Conservation (phyloP, 2,797 vertebrate genomes). For the Pterois miles region DNA sequence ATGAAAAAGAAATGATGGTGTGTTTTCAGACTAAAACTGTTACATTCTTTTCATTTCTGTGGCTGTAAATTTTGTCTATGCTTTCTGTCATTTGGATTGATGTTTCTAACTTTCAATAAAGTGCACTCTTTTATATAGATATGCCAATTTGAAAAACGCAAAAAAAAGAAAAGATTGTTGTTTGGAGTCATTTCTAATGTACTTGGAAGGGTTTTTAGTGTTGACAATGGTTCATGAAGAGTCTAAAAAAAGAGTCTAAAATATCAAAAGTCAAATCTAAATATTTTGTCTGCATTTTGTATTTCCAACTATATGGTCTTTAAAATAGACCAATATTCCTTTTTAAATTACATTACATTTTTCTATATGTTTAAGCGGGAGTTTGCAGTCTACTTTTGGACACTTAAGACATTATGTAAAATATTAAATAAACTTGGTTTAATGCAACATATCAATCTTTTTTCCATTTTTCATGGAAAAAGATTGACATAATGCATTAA, state of each 20-base stretch:
- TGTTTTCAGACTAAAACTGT: slow-evolving; percentile 32
- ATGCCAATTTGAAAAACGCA: slow-evolving; percentile 7
- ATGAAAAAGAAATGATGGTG: slow-evolving; percentile 18
- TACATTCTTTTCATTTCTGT: slow-evolving; percentile 19
- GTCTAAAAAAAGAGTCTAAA: neutral
- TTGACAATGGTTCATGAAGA: neutral
- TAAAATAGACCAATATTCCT: neutral
- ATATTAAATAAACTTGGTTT: slow-evolving; percentile 27
- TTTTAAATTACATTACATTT: slow-evolving; percentile 14
- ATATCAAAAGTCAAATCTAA: slow-evolving; percentile 4
- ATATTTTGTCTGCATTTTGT: slow-evolving; percentile 23
- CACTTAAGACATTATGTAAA: slow-evolving; percentile 1
- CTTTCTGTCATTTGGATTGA: slow-evolving; percentile 32
- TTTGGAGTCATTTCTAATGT: slow-evolving; percentile 24
- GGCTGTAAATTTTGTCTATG: slow-evolving; percentile 30
- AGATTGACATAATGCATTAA: no score
- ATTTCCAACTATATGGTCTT: neutral
- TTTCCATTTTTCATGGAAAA: slow-evolving; percentile 10
- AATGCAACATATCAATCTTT: neutral
- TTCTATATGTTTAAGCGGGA: slow-evolving; percentile 4
- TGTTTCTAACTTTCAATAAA: slow-evolving; percentile 67
- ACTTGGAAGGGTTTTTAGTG: neutral
- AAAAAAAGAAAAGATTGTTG: neutral
- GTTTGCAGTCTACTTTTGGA: neutral
- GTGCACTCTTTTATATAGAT: slow-evolving; percentile 51